A percentile compares a stretch with the other conserved stretches of the same genome.
These are phyloP conservation scores for Hololepta plana DNA, from an alignment of 2,888 invertebrate species.

Conservation along the genomic window DNA sequence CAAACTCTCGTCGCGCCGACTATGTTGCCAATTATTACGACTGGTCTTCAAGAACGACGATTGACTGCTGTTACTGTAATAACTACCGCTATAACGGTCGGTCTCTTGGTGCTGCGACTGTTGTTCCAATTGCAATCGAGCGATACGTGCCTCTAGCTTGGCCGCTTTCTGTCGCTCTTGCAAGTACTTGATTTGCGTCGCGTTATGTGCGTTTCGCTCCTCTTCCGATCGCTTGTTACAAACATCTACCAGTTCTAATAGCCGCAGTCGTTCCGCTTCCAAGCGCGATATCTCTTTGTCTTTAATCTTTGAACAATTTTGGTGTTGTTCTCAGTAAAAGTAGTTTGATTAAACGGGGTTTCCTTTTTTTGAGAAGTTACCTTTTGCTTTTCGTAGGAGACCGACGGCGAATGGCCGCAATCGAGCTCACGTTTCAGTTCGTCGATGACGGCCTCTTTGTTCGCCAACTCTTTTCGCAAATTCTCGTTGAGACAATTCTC, in stretches of 20 bases:
- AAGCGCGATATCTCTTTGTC: constrained; percentile 15
- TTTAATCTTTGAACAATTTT: constrained; percentile 2
- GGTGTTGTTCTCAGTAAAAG: no score
- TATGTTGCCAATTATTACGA: constrained; percentile 3
- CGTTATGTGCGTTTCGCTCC: constrained; percentile 28
- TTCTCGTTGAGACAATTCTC: constrained; percentile 34
- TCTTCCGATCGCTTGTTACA: constrained; percentile 37
- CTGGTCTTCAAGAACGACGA: constrained; percentile 5
- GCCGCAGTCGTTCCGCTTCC: constrained; percentile 40
- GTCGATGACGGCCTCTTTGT: constrained; percentile 31
- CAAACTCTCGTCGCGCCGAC: no score
- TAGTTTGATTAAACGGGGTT: no score
- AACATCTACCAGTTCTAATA: constrained; percentile 37
- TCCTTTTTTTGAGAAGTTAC: no score
- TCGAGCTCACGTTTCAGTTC: no score
- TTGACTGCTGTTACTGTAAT: no score
- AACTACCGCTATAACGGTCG: constrained; percentile 5
- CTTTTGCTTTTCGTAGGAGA: no score
- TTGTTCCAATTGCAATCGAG: constrained; percentile 35
- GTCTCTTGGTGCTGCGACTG: constrained; percentile 16
- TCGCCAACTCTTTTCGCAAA: constrained; percentile 28
- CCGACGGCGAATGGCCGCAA: no score
- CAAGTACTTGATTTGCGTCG: constrained; percentile 22
- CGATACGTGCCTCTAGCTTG: constrained; percentile 34
- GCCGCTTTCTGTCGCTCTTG: constrained; percentile 35